Evolutionary conservation across 2,797 vertebrate species (phyloP), one percentile per base, ranked within the genome.

Genomic region (Cyprinella venusta): DNA sequence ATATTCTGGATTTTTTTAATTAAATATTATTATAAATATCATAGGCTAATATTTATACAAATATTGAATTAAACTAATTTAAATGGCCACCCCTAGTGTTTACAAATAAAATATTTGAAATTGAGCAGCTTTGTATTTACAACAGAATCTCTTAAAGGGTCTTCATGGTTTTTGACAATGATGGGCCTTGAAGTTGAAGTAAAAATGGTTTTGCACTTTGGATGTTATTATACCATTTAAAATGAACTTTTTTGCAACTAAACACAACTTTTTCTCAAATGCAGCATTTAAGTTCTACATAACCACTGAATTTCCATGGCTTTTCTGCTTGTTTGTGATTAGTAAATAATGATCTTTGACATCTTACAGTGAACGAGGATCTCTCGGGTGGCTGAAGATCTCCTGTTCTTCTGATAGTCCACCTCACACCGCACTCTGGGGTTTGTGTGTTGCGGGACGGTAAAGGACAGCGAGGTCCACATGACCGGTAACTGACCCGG

Each of bases 321-420:
- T 30, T 63, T 63, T 26, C 12, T 26, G 13, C 13, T 26, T 1
- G 59, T 30, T 30, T 30, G 61, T 30, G 61, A 30, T 63, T 30
- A 16, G 26, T 16, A 24, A 26, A 63, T 15, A 63, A 30, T 6
- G 10, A 63, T 63, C 6, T 63, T 8, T 63, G 26, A 63, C 6
- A 7, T 68, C 94, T 90, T 87, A 96, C 95, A 96, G 71, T 91
- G 94, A 56, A 96, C 90, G 33, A 93, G 92, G 30, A 96, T 85
- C 52, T 92, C 88, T 70, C 81, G 91, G 0, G 67, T n/a, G 0
- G 52, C 72, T 9, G 85, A 48, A 38, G 89, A 48, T 26, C 40
- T 78, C 80, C 70, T 87, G 54, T 76, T 83, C 42, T 90, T 89
- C 4, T 91, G 88, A 76, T 92, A 93, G 36, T 33, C 88, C 48